phyloP scores from a whole-genome alignment of 2,888 invertebrate species.

The Morpho helenor region DNA sequence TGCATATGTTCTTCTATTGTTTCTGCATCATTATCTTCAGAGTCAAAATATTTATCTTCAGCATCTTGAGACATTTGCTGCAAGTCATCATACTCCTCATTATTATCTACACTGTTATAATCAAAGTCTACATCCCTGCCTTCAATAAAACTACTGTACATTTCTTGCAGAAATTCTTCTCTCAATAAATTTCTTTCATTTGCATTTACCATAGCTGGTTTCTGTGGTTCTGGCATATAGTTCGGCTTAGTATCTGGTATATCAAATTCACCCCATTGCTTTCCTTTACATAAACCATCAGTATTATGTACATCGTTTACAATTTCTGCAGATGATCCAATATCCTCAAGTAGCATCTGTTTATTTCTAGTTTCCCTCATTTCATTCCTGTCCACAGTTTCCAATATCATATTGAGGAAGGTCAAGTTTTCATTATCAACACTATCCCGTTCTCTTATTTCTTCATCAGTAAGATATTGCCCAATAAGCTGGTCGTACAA shows the following conservation, averaged over 20 bases:
- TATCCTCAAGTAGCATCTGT: slow-evolving; percentile 80
- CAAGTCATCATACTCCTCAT: slow-evolving; percentile 88
- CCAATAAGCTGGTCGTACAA: slow-evolving; percentile 95
- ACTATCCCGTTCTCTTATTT: slow-evolving; percentile 82
- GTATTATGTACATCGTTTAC: slow-evolving; percentile 20
- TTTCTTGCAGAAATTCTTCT: slow-evolving; percentile 90
- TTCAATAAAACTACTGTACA: slow-evolving; percentile 91
- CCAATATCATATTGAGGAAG: slow-evolving; percentile 88
- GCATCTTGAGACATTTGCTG: slow-evolving; percentile 84
- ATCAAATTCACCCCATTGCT: slow-evolving; percentile 80
- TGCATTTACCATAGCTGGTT: slow-evolving; percentile 65
- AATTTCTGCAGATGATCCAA: slow-evolving; percentile 45
- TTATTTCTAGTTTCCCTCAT: slow-evolving; percentile 80
- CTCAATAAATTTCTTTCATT: slow-evolving; percentile 83
- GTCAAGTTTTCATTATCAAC: slow-evolving; percentile 78
- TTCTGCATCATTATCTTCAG: slow-evolving; percentile 83
- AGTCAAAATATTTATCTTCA: slow-evolving; percentile 95
- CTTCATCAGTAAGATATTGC: slow-evolving; percentile 88
- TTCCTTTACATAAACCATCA: slow-evolving; percentile 25
- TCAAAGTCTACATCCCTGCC: slow-evolving; percentile 91
- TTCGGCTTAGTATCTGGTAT: slow-evolving; percentile 52
- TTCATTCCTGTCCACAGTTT: slow-evolving; percentile 87
- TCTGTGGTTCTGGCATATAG: slow-evolving; percentile 47
- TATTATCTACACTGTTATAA: slow-evolving; percentile 89
- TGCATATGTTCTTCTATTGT: slow-evolving; percentile 62